Conservation (phyloP, 1,140 invertebrate species). For the Bactericera cockerelli region DNA sequence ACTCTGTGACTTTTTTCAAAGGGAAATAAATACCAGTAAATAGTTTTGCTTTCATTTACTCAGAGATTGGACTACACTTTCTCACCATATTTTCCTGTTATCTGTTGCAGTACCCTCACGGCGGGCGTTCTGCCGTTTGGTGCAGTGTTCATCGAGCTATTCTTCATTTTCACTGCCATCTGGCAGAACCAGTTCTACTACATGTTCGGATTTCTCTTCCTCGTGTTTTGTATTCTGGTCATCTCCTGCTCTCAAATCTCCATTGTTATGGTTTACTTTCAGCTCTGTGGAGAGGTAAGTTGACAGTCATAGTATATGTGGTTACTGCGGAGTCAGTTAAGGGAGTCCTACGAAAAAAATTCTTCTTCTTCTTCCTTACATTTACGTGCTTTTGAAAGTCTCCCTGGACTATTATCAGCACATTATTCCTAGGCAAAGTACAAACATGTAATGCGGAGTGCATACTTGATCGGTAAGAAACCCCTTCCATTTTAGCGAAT, state of each 20-base stretch:
- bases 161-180: slow-evolving; percentile 86
- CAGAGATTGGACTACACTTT: no score
- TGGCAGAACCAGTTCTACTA: slow-evolving; percentile 99
- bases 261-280: slow-evolving; percentile 97
- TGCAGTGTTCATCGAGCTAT: slow-evolving; percentile 95
- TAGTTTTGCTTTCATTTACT: no score
- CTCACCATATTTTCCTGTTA: slow-evolving; percentile 11
- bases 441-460: no score
- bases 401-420: no score
- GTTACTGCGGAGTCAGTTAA: neutral
- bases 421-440: no score
- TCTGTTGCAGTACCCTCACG: slow-evolving; percentile 63
- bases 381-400: neutral
- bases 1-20: no score
- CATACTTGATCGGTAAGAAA: no score
- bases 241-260: slow-evolving; percentile 94
- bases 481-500: no score
- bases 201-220: slow-evolving; percentile 92
- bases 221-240: slow-evolving; percentile 92
- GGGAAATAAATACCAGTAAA: no score
- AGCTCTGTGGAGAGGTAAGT: slow-evolving; percentile 89
- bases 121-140: slow-evolving; percentile 95
- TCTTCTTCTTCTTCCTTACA: no score
- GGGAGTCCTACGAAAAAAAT: no score
- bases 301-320: no score